phyloP scores from a whole-genome alignment of 2,113 vertebrate genomes.

The Melanotaenia duboulayi region DNA sequence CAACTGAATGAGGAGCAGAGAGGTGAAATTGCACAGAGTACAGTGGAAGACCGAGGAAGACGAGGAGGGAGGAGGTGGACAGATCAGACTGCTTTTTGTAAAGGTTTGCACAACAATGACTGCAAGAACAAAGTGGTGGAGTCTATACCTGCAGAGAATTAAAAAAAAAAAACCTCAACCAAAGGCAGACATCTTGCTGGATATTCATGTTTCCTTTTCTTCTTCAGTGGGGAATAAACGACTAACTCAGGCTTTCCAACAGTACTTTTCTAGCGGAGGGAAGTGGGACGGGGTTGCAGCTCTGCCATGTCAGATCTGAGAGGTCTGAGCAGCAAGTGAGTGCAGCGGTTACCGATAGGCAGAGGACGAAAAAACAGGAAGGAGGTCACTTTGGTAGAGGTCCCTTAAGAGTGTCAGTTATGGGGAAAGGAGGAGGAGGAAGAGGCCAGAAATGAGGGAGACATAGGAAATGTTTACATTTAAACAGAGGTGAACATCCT shows the following conservation, averaged over 20 bases:
- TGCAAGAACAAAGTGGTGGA: not conserved
- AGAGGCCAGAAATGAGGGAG: conserved; percentile 12
- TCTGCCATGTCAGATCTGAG: conserved; percentile 19
- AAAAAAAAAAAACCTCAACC: conserved; percentile 18
- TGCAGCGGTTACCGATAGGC: conserved; percentile 73
- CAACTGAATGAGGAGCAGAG: conserved; percentile 50
- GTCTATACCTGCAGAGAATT: conserved; percentile 30
- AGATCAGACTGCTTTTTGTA: conserved; percentile 29
- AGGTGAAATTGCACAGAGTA: conserved; percentile 33
- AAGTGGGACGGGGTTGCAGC: conserved; percentile 11
- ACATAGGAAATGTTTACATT: conserved; percentile 53
- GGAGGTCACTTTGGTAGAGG: conserved; percentile 73
- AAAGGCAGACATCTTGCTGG: conserved; percentile 24
- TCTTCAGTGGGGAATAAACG: conserved; percentile 19
- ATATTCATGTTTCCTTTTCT: conserved; percentile 40
- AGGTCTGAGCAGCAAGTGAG: conserved; percentile 14
- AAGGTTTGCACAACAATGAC: conserved; percentile 31
- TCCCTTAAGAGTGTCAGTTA: conserved; percentile 47
- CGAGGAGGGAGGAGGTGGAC: conserved; percentile 1
- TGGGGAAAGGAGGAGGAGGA: not conserved
- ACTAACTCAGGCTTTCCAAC: conserved; percentile 28
- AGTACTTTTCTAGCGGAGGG: not conserved
- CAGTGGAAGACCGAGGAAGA: conserved; percentile 58
- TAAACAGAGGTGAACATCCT: conserved; percentile 59
- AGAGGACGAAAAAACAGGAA: conserved; percentile 41